Evolutionary conservation across 2,797 vertebrate species (phyloP).

Genomic region (Danio aesculapii): DNA sequence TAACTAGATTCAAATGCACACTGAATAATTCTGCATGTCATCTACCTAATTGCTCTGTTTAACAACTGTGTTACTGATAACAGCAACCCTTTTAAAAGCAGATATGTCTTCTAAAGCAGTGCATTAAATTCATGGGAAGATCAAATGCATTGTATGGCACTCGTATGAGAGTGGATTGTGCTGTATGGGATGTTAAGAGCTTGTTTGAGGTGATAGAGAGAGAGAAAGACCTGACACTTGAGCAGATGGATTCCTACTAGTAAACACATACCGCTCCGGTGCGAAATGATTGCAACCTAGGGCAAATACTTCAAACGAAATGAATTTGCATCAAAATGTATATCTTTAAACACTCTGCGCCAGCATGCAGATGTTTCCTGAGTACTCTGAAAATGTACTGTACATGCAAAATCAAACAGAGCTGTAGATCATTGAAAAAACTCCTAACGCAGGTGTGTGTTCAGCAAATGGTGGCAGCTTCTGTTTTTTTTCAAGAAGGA

Average conservation of each 20-base stretch:
- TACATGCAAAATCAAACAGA: slow-evolving; percentile 20
- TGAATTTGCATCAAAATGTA: slow-evolving; percentile 4
- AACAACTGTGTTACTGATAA: neutral
- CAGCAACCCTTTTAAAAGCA: neutral
- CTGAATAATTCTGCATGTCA: neutral
- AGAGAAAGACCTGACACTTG: slow-evolving; percentile 16
- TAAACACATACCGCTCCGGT: neutral
- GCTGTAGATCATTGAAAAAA: slow-evolving; percentile 4
- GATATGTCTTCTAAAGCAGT: neutral
- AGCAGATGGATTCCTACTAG: slow-evolving; percentile 6
- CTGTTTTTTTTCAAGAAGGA: neutral
- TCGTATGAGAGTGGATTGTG: slow-evolving; percentile 6
- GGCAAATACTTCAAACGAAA: slow-evolving; percentile 32
- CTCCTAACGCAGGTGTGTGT: neutral
- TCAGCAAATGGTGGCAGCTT: neutral
- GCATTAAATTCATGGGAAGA: neutral
- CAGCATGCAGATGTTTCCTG: neutral
- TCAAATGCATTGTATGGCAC: neutral
- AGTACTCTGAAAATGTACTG: slow-evolving; percentile 7
- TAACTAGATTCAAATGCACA: neutral
- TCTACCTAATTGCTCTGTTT: neutral
- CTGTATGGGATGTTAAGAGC: slow-evolving; percentile 12
- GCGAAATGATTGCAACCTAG: slow-evolving; percentile 11
- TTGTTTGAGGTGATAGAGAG: slow-evolving; percentile 11
- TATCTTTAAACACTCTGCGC: neutral